Evolutionary conservation across 2,888 invertebrate species (phyloP).

Genomic region (Epistrophe eligans): DNA sequence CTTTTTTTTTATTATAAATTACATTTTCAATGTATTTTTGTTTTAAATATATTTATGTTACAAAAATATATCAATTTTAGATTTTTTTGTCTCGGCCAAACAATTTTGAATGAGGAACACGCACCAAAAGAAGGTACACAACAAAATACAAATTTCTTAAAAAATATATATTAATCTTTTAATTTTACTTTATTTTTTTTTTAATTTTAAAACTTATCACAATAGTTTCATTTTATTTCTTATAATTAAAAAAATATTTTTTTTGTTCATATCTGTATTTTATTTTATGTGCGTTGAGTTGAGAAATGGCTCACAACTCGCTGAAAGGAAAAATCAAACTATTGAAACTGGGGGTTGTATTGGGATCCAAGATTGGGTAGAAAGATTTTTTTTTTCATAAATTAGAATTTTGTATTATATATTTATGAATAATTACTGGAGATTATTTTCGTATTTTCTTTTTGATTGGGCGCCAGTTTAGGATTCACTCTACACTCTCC

Average conservation of each 20-base stretch:
- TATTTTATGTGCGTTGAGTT: slow-evolving; percentile 69
- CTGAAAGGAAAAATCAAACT: slow-evolving; percentile 21
- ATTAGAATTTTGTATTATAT: background rate
- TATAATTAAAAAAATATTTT: slow-evolving; percentile 42
- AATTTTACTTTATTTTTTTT: slow-evolving; percentile 38
- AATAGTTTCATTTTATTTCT: slow-evolving; percentile 30
- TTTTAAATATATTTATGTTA: slow-evolving; percentile 26
- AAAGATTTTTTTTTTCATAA: background rate
- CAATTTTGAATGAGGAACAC: slow-evolving; percentile 75
- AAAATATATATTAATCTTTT: slow-evolving; percentile 41
- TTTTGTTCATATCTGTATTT: slow-evolving; percentile 11
- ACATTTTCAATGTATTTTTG: slow-evolving; percentile 20
- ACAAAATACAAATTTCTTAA: slow-evolving; percentile 41
- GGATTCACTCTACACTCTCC: no score
- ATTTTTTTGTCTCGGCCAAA: slow-evolving; percentile 19
- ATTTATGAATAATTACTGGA: background rate
- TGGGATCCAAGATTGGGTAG: background rate
- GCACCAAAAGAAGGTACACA: slow-evolving; percentile 68
- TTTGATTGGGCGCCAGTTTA: background rate
- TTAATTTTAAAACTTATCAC: slow-evolving; percentile 37
- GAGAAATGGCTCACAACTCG: slow-evolving; percentile 41
- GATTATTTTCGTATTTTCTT: background rate
- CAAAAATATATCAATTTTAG: slow-evolving; percentile 27
- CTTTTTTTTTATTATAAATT: background rate
- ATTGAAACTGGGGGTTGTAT: background rate